Conservation (phyloP, 2,888 invertebrate genomes). For the Criorhina ranunculi region DNA sequence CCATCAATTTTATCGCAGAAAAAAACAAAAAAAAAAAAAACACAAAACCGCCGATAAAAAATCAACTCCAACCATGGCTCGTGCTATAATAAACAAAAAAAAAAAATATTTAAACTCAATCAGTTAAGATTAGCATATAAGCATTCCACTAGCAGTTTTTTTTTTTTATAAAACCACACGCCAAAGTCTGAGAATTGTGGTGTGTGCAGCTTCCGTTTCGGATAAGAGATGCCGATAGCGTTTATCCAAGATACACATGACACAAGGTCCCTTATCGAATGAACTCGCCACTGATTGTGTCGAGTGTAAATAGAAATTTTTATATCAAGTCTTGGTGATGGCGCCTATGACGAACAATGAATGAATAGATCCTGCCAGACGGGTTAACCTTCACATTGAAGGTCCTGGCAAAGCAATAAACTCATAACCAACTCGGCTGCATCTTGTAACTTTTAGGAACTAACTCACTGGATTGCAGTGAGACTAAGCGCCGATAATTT, state of each 20-base stretch:
- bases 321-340: not conserved
- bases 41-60: constrained; percentile 23
- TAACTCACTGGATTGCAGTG: no score
- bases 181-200: constrained; percentile 1
- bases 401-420: constrained; percentile 47
- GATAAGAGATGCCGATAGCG: constrained; percentile 36
- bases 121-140: constrained; percentile 57
- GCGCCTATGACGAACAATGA: constrained; percentile 46
- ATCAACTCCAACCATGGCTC: constrained; percentile 19
- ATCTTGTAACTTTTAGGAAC: constrained; percentile 23
- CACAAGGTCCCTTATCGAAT: constrained; percentile 6
- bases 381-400: constrained; percentile 48
- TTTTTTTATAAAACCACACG: not conserved
- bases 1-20: constrained; percentile 14
- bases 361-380: constrained; percentile 66
- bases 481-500: constrained; percentile 82
- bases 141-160: not conserved
- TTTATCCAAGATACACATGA: constrained; percentile 13
- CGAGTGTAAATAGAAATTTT: constrained; percentile 45
- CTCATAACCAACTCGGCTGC: constrained; percentile 48
- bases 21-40: constrained; percentile 23
- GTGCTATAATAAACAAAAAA: constrained; percentile 44
- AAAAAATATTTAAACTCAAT: no score
- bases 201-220: constrained; percentile 58
- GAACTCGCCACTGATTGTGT: constrained; percentile 25